These are phyloP conservation scores for Cottoperca gobio DNA, from an alignment of 2,797 vertebrate genomes.

Conservation along the genomic window DNA sequence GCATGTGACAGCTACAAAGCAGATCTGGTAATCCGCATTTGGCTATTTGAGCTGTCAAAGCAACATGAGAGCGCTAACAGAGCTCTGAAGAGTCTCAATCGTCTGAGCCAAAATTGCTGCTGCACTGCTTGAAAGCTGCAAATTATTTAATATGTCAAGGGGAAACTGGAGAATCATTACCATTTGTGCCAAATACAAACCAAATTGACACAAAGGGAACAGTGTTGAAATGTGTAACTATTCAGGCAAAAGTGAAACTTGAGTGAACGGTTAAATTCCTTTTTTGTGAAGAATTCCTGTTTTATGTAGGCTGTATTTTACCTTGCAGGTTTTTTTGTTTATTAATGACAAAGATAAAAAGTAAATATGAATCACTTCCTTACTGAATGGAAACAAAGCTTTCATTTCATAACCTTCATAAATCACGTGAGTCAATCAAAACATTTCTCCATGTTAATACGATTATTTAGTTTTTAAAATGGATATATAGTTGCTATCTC, in stretches of 20 bases:
- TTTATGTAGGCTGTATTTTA: background rate
- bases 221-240: background rate
- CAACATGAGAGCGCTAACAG: conserved; percentile 19
- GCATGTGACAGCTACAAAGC: conserved; percentile 32
- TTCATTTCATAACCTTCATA: background rate
- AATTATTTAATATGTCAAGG: conserved; percentile 39
- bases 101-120: conserved; percentile 35
- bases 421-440: no score
- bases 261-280: background rate
- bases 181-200: conserved; percentile 27
- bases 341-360: background rate
- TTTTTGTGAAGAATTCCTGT: background rate
- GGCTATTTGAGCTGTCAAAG: conserved; percentile 30
- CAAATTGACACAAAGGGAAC: background rate
- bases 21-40: conserved; percentile 16
- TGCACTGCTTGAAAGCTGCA: conserved; percentile 41
- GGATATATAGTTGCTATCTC: background rate
- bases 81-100: conserved; percentile 11
- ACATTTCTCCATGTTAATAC: no score
- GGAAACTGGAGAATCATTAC: conserved; percentile 44
- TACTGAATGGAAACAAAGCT: background rate
- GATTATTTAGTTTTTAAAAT: no score
- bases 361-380: background rate
- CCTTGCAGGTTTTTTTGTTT: background rate
- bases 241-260: background rate